These are phyloP conservation scores for Phyto melanocephala DNA, from an alignment of 2,888 invertebrate genomes.

Conservation along the genomic window DNA sequence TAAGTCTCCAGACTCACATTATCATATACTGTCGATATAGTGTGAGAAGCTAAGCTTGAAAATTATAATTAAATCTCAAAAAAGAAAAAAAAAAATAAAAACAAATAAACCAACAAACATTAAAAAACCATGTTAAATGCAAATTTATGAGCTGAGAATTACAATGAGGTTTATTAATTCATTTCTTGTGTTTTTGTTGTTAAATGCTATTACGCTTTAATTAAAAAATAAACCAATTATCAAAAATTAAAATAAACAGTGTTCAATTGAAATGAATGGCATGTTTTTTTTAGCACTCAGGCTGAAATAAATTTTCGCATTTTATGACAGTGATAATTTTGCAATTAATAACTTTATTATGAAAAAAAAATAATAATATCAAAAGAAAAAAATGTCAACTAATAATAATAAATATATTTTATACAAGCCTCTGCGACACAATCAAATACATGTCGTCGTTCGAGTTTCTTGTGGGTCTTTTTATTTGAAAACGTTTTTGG, in stretches of 20 bases:
- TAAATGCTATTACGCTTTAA: neutral
- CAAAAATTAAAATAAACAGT: constrained; percentile 19
- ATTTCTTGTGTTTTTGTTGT: constrained; percentile 4
- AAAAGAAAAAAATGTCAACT: too few relatives aligned
- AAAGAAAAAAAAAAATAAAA: neutral
- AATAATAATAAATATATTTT: constrained; percentile 20
- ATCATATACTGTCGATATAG: too few relatives aligned
- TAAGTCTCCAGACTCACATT: too few relatives aligned
- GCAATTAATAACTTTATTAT: constrained; percentile 62
- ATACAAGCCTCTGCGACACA: neutral
- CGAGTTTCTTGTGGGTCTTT: neutral
- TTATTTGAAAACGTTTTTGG: neutral
- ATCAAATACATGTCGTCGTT: constrained; percentile 1
- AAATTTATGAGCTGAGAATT: constrained; percentile 58
- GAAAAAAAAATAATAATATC: constrained; percentile 22
- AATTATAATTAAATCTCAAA: neutral
- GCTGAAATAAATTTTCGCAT: constrained; percentile 42
- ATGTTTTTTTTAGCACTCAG: constrained; percentile 18
- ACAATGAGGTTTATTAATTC: constrained; percentile 34
- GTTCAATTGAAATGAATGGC: constrained; percentile 26
- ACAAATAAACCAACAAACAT: neutral
- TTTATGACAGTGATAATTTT: constrained; percentile 58
- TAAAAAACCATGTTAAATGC: constrained; percentile 14
- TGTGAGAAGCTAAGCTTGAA: neutral
- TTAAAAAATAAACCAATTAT: constrained; percentile 25